Evolutionary conservation across 2,888 invertebrate species (phyloP).

Genomic region (Apeira syringaria): DNA sequence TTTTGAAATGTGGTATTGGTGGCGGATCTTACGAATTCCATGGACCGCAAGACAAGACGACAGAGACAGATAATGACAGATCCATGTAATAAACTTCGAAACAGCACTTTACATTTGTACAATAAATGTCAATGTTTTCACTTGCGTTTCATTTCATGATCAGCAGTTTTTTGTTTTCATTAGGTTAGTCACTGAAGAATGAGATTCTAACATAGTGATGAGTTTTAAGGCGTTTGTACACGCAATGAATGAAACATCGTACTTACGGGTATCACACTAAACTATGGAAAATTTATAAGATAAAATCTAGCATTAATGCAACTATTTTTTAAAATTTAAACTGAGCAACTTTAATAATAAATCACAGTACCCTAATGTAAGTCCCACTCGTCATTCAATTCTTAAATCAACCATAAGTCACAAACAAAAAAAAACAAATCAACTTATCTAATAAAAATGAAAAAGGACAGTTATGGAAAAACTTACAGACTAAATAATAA

Average conservation of each 20-base stretch:
- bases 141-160: constrained; percentile 1
- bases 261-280: constrained; percentile 13
- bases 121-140: constrained; percentile 4
- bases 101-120: too few species aligned
- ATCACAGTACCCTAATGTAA: constrained; percentile 16
- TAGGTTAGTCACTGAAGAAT: neutral
- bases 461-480: constrained; percentile 39
- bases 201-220: constrained; percentile 16
- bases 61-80: too few species aligned
- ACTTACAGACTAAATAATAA: constrained; percentile 34
- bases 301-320: constrained; percentile 40
- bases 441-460: constrained; percentile 38
- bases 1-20: too few species aligned
- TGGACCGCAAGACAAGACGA: too few species aligned
- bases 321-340: constrained; percentile 60
- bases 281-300: constrained; percentile 21
- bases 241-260: neutral
- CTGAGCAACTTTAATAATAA: constrained; percentile 63
- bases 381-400: constrained; percentile 9
- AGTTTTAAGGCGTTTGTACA: neutral
- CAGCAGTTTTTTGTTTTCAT: neutral
- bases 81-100: too few species aligned
- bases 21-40: too few species aligned
- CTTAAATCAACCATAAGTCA: constrained; percentile 25
- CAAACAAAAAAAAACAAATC: constrained; percentile 35